Base-by-base conservation (phyloP, 2,888 invertebrate genomes). In the Carterocephalus palaemon region DNA sequence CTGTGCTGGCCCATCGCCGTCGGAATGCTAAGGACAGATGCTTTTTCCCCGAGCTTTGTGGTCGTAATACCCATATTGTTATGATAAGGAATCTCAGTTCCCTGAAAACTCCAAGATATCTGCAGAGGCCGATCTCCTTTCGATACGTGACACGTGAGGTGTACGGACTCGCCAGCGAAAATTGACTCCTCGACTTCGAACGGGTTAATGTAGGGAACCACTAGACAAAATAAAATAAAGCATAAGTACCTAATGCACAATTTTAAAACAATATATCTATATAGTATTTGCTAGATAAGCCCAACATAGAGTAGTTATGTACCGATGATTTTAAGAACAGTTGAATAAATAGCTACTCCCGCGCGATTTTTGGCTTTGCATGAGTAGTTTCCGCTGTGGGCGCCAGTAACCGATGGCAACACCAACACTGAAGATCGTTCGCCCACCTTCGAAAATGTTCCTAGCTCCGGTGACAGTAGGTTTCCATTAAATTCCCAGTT, bases 91-190 rank as follows among this genome's bases (percentile, higher is more conserved):
- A 92, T 89, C 47, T 89, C 88, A 51, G 86, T 79, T 62, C 90
- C 90, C 67, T 92, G 90, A 68, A 92, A 89, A 60, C 83, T 89
- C 93, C 93, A 94, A 33, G 84, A 80, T 57, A 94, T 91, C 64
- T 89, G 89, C 56, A 94, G 82, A 31, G 93, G 93, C 39, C 89
- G 79, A 75, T 93, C 93, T 52, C 93, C 92, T 69, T 91, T 91
- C 36, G 90, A 88, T 43, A 91, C 90, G 59, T 90, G 90, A 69
- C 92, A 92, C 52, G 89, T 89, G 42, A 92, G 82, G 54, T 90
- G 90, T 46, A 90, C 90, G 52, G 89, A 89, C 69, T 92, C 92
- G 28, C 92, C 92, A 47, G 91, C 90, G 62, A 91, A 91, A 54
- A 90, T 88, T 42, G 91, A 89, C 59, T 90, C 91, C 61, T 92